Evolutionary conservation across 2,113 vertebrate genomes (phyloP).

Genomic region (Nipponia nippon): DNA sequence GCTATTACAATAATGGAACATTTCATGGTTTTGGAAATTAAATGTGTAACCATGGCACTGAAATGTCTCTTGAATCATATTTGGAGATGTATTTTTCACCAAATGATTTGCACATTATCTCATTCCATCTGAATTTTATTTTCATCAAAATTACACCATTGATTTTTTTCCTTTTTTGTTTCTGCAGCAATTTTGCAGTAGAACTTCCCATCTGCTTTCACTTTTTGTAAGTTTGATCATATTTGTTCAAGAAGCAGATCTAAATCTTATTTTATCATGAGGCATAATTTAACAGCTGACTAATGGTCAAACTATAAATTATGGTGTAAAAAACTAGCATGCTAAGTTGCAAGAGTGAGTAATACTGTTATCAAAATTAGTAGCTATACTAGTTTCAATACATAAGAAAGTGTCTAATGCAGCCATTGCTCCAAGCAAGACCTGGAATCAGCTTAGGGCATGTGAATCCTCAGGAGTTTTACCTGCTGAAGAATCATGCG

Average conservation of each 20-base stretch:
- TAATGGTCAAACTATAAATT: conserved; percentile 26
- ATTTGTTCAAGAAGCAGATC: neutral
- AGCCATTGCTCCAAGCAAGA: neutral
- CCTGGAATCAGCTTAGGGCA: neutral
- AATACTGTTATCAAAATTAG: neutral
- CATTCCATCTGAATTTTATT: conserved; percentile 64
- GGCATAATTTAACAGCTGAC: conserved; percentile 33
- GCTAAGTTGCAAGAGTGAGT: neutral
- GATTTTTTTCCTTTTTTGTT: neutral
- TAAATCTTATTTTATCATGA: conserved; percentile 4
- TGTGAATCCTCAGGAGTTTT: neutral
- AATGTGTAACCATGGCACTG: conserved; percentile 45
- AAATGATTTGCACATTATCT: conserved; percentile 63
- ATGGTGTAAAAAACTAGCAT: neutral
- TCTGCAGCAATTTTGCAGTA: conserved; percentile 47
- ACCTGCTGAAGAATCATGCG: neutral
- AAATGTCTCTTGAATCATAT: conserved; percentile 56
- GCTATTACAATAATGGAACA: conserved; percentile 58
- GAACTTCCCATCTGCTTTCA: conserved; percentile 46
- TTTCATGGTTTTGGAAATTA: conserved; percentile 62
- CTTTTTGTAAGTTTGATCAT: conserved; percentile 18
- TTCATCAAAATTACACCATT: conserved; percentile 22
- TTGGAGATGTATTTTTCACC: conserved; percentile 53
- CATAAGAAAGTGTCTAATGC: neutral
- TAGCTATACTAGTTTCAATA: neutral